Evolutionary conservation across 1,140 invertebrate species (phyloP), one percentile per base, ranked within the genome.

Genomic region (Bombus picipes): DNA sequence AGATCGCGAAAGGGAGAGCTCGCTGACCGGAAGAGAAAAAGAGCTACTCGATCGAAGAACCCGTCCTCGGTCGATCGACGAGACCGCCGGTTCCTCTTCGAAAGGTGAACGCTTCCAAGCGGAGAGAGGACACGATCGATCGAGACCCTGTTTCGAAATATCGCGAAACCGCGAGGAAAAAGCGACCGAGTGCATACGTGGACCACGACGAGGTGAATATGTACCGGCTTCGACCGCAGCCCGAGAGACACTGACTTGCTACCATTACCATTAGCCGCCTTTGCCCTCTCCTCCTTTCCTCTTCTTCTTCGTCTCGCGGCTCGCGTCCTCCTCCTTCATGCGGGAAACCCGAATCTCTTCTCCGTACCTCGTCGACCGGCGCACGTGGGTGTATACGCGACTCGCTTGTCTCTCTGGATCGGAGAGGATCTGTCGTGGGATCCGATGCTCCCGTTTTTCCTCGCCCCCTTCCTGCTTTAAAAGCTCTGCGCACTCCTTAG

Each of bases 201-300:
- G 86, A 85, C 62, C 82, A 75, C 76, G 72, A 73, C 25, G 82
- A 88, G 83, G 77, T 73, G 80, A 53, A 81, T 70, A 86, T 84
- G 87, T 86, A 91, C 92, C 94, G 93, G 87, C 92, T 88, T 91
- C 89, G 89, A 92, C 91, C 92, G 89, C 93, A 90, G 93, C 91
- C 91, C 92, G 92, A 90, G 94, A 94, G 93, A 93, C 92, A 95
- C 94, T 95, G 94, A 87, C 93, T 91, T 91, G 90, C 91, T 94
- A 92, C 94, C 94, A 94, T 94, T 94, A 92, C 91, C 94, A 94
- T 95, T 93, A 94, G 92, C 93, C 77, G 87, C 66, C 80, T 82
- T 77, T 86, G 74, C 80, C 78, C 85, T 90, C 87, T 88, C 80
- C 86, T 88, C 85, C 91, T 71, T 76, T 87, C 87, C 90, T 92